These are phyloP conservation scores for Drosophila kokeensis DNA, from an alignment of 2,888 invertebrate genomes.

Conservation along the genomic window DNA sequence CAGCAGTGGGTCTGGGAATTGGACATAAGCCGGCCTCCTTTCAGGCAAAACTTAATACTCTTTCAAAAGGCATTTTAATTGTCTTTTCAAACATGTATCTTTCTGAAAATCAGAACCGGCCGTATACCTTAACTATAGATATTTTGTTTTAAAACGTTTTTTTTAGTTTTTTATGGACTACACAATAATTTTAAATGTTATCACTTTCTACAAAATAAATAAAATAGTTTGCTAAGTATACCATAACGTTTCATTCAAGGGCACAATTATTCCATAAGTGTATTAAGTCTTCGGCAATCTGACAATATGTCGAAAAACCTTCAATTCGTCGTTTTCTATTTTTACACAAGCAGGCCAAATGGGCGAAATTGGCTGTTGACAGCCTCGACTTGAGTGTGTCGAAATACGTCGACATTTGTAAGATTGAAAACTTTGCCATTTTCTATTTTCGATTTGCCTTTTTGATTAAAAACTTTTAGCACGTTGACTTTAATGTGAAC, in stretches of 20 bases:
- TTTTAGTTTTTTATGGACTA: neutral
- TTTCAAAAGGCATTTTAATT: slow-evolving; percentile 11
- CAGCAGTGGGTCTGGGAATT: slow-evolving; percentile 16
- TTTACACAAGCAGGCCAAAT: slow-evolving; percentile 39
- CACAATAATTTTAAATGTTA: neutral
- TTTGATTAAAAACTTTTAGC: slow-evolving; percentile 76
- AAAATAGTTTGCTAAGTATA: neutral
- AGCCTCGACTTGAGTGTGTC: slow-evolving; percentile 70
- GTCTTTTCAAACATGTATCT: neutral
- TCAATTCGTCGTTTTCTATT: slow-evolving; percentile 16
- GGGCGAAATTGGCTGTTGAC: slow-evolving; percentile 78
- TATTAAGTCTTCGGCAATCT: slow-evolving; percentile 28
- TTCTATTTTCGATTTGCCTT: slow-evolving; percentile 66
- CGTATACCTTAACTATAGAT: neutral
- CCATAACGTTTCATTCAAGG: neutral
- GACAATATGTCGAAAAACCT: too few species aligned
- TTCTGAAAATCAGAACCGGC: neutral
- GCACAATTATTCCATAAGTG: slow-evolving; percentile 15
- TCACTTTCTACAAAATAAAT: neutral
- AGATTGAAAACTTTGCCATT: slow-evolving; percentile 74
- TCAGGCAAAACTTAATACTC: slow-evolving; percentile 44
- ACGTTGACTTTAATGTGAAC: slow-evolving; percentile 41
- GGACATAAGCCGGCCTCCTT: slow-evolving; percentile 41
- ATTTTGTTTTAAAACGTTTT: neutral
- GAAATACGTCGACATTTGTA: slow-evolving; percentile 74